Evolutionary conservation across 2,113 vertebrate genomes (phyloP).

Genomic region (Cryptoleucopteryx plumbea): DNA sequence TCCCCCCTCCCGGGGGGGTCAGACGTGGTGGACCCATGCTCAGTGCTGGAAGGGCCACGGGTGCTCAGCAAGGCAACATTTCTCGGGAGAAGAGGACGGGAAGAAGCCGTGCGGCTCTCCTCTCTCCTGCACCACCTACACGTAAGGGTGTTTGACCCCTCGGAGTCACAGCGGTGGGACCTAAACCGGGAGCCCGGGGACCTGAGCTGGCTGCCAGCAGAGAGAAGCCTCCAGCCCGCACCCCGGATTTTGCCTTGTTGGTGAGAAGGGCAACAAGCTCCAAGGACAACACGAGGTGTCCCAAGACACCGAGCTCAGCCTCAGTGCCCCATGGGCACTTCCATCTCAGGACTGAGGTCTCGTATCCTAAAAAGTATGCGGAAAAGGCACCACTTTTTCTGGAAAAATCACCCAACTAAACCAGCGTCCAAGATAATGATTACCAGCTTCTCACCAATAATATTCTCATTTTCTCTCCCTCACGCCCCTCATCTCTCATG

Average conservation of each 20-base stretch:
- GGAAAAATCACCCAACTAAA: not conserved
- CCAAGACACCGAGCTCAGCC: not conserved
- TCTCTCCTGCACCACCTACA: not conserved
- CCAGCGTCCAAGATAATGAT: not conserved
- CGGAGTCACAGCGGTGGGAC: not conserved
- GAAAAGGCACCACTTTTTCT: not conserved
- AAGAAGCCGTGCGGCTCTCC: accelerated
- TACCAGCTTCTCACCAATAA: not conserved
- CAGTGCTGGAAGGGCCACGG: not conserved
- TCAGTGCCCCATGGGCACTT: not conserved
- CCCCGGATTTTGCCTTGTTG: not conserved
- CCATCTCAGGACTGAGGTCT: not conserved
- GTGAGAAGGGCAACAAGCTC: not conserved
- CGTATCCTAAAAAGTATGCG: not conserved
- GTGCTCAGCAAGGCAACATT: not conserved
- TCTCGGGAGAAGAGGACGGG: not conserved
- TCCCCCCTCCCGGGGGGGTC: not conserved
- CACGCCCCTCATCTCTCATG: not conserved
- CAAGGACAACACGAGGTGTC: not conserved
- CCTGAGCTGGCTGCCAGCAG: not conserved
- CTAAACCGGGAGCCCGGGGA: not conserved
- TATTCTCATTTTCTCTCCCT: not conserved
- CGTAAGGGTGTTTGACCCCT: not conserved
- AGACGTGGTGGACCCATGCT: accelerated
- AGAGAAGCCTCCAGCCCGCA: not conserved